A percentile compares a stretch with the other conserved stretches of the same genome.
Conservation (phyloP, 2,113 vertebrate species). For the Oenanthe melanoleuca region DNA sequence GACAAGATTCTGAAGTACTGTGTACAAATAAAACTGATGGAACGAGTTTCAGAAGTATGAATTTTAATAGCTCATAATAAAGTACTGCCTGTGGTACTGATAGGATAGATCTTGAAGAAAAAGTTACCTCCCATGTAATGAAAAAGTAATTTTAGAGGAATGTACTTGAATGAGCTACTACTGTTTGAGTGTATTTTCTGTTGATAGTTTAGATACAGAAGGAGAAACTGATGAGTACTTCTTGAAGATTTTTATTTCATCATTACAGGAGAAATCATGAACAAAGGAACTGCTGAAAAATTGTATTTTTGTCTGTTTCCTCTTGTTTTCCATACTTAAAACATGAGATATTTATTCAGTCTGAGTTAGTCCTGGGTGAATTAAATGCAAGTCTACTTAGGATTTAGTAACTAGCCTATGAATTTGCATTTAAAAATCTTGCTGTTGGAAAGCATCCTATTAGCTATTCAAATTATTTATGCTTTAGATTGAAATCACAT, state of each 20-base stretch:
- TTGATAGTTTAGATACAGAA: background rate
- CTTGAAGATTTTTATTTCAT: background rate
- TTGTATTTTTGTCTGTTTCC: background rate
- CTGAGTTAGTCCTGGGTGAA: background rate
- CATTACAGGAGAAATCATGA: background rate
- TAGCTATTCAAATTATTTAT: background rate
- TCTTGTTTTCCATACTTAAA: background rate
- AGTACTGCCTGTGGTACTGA: background rate
- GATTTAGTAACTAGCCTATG: background rate
- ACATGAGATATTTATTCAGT: background rate
- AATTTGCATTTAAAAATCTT: background rate
- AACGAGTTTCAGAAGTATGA: accelerated
- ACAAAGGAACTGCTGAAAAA: background rate
- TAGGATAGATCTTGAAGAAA: background rate
- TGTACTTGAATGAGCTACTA: background rate
- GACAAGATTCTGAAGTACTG: background rate
- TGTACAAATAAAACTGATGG: background rate
- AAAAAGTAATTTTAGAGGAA: background rate
- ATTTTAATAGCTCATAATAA: background rate
- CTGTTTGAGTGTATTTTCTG: background rate
- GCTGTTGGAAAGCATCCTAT: background rate
- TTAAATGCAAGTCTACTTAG: background rate
- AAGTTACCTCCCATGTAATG: background rate
- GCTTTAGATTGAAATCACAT: background rate
- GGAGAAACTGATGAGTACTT: background rate